Conservation (phyloP, 2,888 invertebrate genomes). For the Galeruca laticollis region DNA sequence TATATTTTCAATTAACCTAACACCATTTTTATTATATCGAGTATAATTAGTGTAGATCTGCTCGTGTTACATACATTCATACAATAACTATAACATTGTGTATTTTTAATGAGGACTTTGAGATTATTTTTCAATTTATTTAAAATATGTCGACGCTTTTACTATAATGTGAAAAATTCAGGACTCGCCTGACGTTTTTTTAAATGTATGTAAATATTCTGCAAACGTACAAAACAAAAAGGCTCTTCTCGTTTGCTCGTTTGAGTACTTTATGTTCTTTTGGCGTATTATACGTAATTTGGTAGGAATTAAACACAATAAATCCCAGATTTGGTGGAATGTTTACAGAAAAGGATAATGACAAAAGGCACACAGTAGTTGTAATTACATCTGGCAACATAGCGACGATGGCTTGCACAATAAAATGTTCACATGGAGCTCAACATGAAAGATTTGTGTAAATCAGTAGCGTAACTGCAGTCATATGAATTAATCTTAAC, state of each 20-base stretch:
- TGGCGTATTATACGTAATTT: conserved; percentile 38
- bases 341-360: conserved; percentile 45
- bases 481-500: no score
- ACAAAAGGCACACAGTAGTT: conserved; percentile 37
- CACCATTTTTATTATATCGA: no score
- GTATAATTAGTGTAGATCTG: no score
- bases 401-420: conserved; percentile 34
- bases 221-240: conserved; percentile 14
- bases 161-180: conserved; percentile 8
- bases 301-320: conserved; percentile 41
- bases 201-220: conserved; percentile 10
- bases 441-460: conserved; percentile 4
- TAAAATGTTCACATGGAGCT: conserved; percentile 35
- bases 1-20: no score
- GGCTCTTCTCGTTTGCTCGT: neutral
- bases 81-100: neutral
- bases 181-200: neutral
- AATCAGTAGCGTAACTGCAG: conserved; percentile 2
- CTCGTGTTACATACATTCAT: neutral
- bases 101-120: neutral
- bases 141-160: conserved; percentile 3
- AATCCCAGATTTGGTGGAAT: conserved; percentile 45
- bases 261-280: conserved; percentile 34
- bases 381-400: conserved; percentile 41
- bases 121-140: neutral